phyloP scores from a whole-genome alignment of 1,140 invertebrate genomes.

The Campoletis sonorensis region DNA sequence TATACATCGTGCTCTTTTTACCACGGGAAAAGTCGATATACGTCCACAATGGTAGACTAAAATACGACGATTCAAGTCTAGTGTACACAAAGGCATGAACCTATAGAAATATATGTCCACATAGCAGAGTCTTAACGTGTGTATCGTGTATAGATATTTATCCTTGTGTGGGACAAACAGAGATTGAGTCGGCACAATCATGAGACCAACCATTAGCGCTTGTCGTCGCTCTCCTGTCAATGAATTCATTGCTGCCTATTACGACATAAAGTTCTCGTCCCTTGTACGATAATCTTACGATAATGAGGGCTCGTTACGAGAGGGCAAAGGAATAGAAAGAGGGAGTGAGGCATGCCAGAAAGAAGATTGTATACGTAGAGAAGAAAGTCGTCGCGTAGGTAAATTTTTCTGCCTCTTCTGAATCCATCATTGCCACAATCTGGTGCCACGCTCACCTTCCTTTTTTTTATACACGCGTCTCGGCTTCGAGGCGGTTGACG shows the following conservation, averaged over 20 bases:
- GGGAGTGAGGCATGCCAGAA: slow-evolving; percentile 29
- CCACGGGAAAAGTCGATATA: too few relatives aligned
- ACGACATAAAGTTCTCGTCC: slow-evolving; percentile 61
- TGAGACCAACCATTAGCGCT: slow-evolving; percentile 62
- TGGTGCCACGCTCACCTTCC: neutral
- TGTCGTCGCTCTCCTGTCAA: slow-evolving; percentile 62
- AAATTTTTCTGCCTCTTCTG: neutral
- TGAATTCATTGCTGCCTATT: slow-evolving; percentile 68
- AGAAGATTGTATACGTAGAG: slow-evolving; percentile 40
- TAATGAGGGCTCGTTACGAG: slow-evolving; percentile 68
- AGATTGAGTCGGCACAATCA: slow-evolving; percentile 31
- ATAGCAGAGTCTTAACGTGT: neutral
- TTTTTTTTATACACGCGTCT: neutral
- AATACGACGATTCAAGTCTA: too few relatives aligned
- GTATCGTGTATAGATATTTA: neutral
- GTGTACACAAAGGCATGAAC: too few relatives aligned
- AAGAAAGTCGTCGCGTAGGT: slow-evolving; percentile 39
- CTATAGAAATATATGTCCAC: too few relatives aligned
- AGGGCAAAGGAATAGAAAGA: neutral
- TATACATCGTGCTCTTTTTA: too few relatives aligned
- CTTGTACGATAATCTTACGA: slow-evolving; percentile 71
- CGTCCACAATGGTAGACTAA: too few relatives aligned
- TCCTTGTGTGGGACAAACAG: neutral
- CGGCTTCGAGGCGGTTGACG: too few relatives aligned
- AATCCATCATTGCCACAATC: neutral